phyloP scores from a whole-genome alignment of 23 tunicate genomes.

The Clavelina lepadiformis region DNA sequence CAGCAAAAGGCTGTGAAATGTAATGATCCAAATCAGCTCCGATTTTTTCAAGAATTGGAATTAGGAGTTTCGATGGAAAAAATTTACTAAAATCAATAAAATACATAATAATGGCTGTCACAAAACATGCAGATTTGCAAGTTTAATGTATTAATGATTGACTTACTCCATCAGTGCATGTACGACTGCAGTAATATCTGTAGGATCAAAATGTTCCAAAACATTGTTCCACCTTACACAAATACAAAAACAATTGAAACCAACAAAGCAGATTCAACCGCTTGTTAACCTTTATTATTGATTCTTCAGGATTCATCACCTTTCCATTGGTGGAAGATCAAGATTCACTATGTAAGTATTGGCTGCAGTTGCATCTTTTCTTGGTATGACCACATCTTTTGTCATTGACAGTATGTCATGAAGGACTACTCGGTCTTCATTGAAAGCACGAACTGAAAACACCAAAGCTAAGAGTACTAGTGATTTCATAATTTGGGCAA shows the following conservation, averaged over 20 bases:
- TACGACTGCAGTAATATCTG: conserved; percentile 12
- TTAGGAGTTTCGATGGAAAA: conserved; percentile 9
- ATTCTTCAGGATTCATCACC: conserved; percentile 31
- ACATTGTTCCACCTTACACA: conserved; percentile 40
- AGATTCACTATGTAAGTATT: conserved; percentile 48
- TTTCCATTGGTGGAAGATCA: conserved; percentile 45
- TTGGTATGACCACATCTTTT: no score
- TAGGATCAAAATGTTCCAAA: conserved; percentile 24
- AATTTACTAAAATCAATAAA: conserved; percentile 9
- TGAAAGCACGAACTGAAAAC: no score
- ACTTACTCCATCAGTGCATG: conserved; percentile 13
- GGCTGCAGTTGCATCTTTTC: conserved; percentile 52
- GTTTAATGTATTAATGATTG: not conserved
- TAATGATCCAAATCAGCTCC: conserved; percentile 39
- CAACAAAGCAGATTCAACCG: no score
- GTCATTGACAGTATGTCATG: no score
- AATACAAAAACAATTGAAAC: no score
- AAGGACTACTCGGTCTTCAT: no score
- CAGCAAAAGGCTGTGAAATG: conserved; percentile 69
- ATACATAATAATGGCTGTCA: not conserved
- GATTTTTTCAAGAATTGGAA: conserved; percentile 5
- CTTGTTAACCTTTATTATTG: no score
- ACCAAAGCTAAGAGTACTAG: no score
- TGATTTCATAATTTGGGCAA: no score
- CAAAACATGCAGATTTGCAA: not conserved